Conservation (phyloP, 2,797 vertebrate genomes). For the Characodon lateralis region DNA sequence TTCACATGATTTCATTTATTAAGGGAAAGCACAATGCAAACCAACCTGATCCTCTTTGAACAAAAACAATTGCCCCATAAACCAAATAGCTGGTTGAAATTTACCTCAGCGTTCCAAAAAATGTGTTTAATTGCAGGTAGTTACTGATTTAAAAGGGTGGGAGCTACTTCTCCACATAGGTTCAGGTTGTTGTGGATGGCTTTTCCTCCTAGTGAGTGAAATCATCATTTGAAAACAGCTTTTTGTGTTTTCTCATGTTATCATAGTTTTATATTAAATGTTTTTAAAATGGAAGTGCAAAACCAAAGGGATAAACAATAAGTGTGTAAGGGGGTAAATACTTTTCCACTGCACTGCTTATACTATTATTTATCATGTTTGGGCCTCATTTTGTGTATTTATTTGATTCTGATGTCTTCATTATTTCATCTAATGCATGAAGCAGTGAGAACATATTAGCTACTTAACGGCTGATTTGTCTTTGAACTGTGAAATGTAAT, state of each 20-base stretch:
- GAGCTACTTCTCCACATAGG: not conserved
- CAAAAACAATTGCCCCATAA: too few species aligned
- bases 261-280: not conserved
- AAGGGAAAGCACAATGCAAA: not conserved
- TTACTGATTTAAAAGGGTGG: not conserved
- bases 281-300: not conserved
- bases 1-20: not conserved
- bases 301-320: not conserved
- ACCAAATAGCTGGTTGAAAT: not conserved
- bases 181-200: not conserved
- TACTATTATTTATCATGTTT: not conserved
- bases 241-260: not conserved
- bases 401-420: not conserved
- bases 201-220: not conserved
- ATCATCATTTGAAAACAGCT: not conserved
- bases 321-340: not conserved
- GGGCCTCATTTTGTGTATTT: not conserved
- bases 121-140: not conserved
- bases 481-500: not conserved
- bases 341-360: not conserved
- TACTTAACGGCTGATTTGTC: not conserved
- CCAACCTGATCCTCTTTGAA: too few species aligned
- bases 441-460: conserved; percentile 2
- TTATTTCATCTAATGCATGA: not conserved
- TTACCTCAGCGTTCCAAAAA: not conserved